Conservation (phyloP, 2,797 vertebrate genomes). For the Danio choprae region DNA sequence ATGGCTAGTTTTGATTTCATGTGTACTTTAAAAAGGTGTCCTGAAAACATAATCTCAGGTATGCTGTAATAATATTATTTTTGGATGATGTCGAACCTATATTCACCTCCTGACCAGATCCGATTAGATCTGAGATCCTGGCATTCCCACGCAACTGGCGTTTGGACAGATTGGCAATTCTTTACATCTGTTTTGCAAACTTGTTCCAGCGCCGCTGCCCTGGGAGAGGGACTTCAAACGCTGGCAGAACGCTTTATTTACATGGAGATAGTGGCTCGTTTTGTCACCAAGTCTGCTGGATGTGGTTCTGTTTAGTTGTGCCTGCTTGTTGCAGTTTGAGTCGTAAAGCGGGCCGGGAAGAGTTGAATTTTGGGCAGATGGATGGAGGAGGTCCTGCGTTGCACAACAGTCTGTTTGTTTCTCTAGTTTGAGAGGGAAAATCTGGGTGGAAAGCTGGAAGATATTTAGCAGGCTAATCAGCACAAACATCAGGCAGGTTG, state of each 20-base stretch:
- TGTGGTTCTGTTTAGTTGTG: slow-evolving; percentile 51
- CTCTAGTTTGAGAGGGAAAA: slow-evolving; percentile 35
- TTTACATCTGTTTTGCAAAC: slow-evolving; percentile 42
- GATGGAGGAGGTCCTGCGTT: background rate
- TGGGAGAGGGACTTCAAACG: slow-evolving; percentile 44
- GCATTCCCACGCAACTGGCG: slow-evolving; percentile 19
- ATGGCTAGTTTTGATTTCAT: too few species aligned
- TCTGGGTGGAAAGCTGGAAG: slow-evolving; percentile 48
- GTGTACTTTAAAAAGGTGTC: background rate
- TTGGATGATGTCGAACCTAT: background rate
- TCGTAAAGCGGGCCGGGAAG: background rate
- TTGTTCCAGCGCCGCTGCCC: slow-evolving; percentile 36
- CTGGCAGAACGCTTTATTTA: slow-evolving; percentile 52
- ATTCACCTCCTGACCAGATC: slow-evolving; percentile 19
- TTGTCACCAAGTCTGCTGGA: slow-evolving; percentile 35
- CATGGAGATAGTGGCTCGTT: slow-evolving; percentile 44
- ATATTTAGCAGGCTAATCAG: slow-evolving; percentile 43
- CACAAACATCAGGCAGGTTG: slow-evolving; percentile 14
- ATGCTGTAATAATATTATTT: slow-evolving; percentile 19
- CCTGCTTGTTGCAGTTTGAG: slow-evolving; percentile 40
- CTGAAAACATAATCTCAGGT: background rate
- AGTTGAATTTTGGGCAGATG: slow-evolving; percentile 15
- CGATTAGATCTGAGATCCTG: slow-evolving; percentile 22
- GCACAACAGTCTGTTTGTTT: slow-evolving; percentile 40
- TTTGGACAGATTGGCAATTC: slow-evolving; percentile 40